Conservation (phyloP, 2,888 invertebrate species). For the Macaria notata region DNA sequence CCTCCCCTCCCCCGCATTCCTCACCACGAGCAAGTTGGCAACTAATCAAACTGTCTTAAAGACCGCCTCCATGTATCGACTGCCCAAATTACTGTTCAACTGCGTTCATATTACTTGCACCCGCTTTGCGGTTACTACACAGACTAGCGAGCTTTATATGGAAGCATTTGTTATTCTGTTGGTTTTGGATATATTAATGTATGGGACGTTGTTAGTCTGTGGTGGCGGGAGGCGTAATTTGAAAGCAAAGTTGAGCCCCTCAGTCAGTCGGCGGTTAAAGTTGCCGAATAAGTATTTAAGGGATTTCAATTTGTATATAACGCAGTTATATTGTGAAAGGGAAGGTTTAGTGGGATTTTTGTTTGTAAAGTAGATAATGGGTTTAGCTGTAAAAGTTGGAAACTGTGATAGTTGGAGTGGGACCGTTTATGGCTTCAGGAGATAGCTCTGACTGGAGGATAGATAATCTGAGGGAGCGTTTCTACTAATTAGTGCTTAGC, state of each 20-base stretch:
- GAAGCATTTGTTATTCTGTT: conserved; percentile 24
- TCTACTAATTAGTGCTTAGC: no score
- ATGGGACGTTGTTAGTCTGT: conserved; percentile 8
- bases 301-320: conserved; percentile 34
- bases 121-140: conserved; percentile 25
- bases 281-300: conserved; percentile 41
- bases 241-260: conserved; percentile 22
- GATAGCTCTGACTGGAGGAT: conserved; percentile 2
- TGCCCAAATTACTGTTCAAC: conserved; percentile 53
- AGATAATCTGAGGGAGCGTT: no score
- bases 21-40: conserved; percentile 49
- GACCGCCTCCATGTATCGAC: conserved; percentile 65
- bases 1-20: conserved; percentile 31
- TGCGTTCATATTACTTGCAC: conserved; percentile 34
- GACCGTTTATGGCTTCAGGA: conserved; percentile 14
- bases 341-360: conserved; percentile 37
- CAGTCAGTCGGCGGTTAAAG: conserved; percentile 30
- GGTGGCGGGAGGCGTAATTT: conserved; percentile 14
- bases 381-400: conserved; percentile 26
- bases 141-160: conserved; percentile 4
- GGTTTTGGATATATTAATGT: conserved; percentile 10
- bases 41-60: conserved; percentile 74
- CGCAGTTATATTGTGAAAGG: conserved; percentile 26
- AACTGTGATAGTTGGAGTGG: conserved; percentile 19
- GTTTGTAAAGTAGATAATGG: conserved; percentile 33